Evolutionary conservation across 2,797 vertebrate species (phyloP).

Genomic region (Tokudaia muenninki): DNA sequence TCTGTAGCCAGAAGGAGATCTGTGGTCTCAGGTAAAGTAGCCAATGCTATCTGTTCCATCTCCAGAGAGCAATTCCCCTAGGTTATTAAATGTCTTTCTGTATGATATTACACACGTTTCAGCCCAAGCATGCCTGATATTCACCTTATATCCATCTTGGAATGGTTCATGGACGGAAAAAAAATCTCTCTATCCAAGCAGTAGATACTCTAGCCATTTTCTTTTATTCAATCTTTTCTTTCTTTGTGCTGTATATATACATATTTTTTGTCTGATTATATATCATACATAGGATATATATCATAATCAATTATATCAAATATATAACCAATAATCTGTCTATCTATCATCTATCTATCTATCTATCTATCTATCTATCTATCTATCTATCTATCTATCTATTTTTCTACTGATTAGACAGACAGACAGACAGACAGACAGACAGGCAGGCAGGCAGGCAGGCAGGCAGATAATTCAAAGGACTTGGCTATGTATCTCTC

Average conservation of each 20-base stretch:
- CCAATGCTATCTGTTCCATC: slow-evolving; percentile 59
- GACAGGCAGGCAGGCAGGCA: background rate
- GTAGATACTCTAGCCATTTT: slow-evolving; percentile 69
- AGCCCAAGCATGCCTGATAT: slow-evolving; percentile 64
- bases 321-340: background rate
- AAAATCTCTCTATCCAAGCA: slow-evolving; percentile 73
- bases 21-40: slow-evolving; percentile 81
- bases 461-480: background rate
- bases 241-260: background rate
- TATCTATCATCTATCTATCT: background rate
- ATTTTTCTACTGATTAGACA: background rate
- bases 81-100: slow-evolving; percentile 81
- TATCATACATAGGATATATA: slow-evolving; percentile 19
- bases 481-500: background rate
- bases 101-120: slow-evolving; percentile 72
- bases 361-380: background rate
- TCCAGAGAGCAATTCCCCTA: slow-evolving; percentile 75
- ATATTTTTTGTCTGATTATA: background rate
- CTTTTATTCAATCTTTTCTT: slow-evolving; percentile 80
- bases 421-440: background rate
- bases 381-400: background rate
- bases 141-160: slow-evolving; percentile 81
- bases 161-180: slow-evolving; percentile 70
- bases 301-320: background rate
- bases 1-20: slow-evolving; percentile 6